phyloP scores from a whole-genome alignment of 2,888 invertebrate species.

The Thecocarcelia acutangulata region DNA sequence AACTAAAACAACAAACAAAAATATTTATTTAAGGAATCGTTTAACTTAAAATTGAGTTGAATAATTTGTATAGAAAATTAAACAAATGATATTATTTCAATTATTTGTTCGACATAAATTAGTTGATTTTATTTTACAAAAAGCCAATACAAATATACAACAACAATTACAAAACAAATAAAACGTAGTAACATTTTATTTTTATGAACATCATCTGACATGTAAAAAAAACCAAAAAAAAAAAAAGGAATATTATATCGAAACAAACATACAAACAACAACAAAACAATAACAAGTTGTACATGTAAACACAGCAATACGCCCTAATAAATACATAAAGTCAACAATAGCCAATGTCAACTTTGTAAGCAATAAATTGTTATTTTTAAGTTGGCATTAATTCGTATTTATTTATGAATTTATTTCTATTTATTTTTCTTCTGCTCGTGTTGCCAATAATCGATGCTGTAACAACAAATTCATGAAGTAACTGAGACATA shows the following conservation, averaged over 20 bases:
- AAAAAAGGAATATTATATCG: not conserved
- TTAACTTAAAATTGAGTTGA: too few relatives aligned
- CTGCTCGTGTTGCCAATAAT: not conserved
- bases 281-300: not conserved
- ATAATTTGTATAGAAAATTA: not conserved
- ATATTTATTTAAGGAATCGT: too few relatives aligned
- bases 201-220: slow-evolving; percentile 25
- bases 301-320: not conserved
- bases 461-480: not conserved
- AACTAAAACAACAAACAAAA: too few relatives aligned
- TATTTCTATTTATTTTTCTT: slow-evolving; percentile 42
- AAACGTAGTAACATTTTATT: too few relatives aligned
- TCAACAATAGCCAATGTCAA: slow-evolving; percentile 64
- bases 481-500: too few relatives aligned
- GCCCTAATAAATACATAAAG: slow-evolving; percentile 1
- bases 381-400: slow-evolving; percentile 63
- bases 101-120: slow-evolving; percentile 12
- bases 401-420: slow-evolving; percentile 55
- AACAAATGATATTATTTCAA: not conserved
- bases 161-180: slow-evolving; percentile 19
- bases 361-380: slow-evolving; percentile 60
- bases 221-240: slow-evolving; percentile 14
- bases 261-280: not conserved
- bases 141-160: slow-evolving; percentile 26
- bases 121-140: slow-evolving; percentile 20